Base-by-base conservation (phyloP, 2,797 vertebrate species). In the Phaenicophaeus curvirostris region DNA sequence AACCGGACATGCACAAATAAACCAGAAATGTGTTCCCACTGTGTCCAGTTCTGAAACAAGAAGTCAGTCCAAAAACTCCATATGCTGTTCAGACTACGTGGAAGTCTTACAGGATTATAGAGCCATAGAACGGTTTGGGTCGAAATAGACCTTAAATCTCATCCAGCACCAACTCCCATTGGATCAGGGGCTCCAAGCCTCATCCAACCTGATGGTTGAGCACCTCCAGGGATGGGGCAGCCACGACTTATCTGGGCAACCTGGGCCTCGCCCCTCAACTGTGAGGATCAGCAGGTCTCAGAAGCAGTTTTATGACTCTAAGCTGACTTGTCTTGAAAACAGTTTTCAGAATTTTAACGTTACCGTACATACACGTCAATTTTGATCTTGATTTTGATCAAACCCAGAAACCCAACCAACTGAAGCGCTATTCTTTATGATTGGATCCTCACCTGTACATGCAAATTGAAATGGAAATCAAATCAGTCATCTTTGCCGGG, bases 1-100 rank as follows among this genome's bases (percentile, higher is more conserved):
- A 51, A 11, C 8, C 7, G 25, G 39, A 33, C n/a, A 5, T 3
- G 27, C 55, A 37, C 50, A 51, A 76, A 75, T 16, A 33, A 50
- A 42, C 23, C 68, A 42, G 44, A 69, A 68, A 33, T 0, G 1
- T 10, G 6, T 24, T 75, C 53, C 53, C 35, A 39, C 0, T 0
- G 2, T 17, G n/a, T 13, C 28, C 83, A 73, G 24, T 24, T 63
- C 44, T 9, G 39, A 28, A 73, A 50, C 53, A 37, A 33, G 42
- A 23, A 76, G 21, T 39, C 65, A 33, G 14, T 8, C 35, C 18
- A 15, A 76, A 42, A 61, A 24, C 4, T 4, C 39, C n/a, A 31
- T 20, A 1, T 6, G 44, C 13, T 28, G 7, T 16, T 25, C 11
- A 15, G 27, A 6, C 15, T 28, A 6, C 3, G 2, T 1, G 35